Evolutionary conservation across 2,888 invertebrate species (phyloP).

Genomic region (Scaptomyza tumidula): DNA sequence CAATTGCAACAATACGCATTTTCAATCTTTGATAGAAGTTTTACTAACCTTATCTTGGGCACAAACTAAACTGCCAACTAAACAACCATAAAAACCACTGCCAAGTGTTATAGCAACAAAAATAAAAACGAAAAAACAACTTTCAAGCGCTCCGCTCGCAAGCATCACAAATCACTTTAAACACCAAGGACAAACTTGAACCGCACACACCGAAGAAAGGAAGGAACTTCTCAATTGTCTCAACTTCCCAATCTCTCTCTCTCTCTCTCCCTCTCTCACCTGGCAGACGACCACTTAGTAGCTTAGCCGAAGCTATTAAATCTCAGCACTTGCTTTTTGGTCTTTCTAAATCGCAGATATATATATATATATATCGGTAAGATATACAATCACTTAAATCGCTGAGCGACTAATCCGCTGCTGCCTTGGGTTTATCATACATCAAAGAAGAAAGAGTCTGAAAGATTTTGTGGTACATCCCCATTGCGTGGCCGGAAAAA

Average conservation of each 20-base stretch:
- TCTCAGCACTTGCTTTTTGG: slow-evolving; percentile 65
- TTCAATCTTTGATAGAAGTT: slow-evolving; percentile 48
- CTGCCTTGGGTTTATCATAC: slow-evolving; percentile 55
- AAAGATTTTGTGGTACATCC: slow-evolving; percentile 28
- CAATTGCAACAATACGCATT: slow-evolving; percentile 63
- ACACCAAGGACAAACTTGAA: slow-evolving; percentile 69
- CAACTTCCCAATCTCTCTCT: slow-evolving; percentile 24
- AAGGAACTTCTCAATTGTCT: slow-evolving; percentile 44
- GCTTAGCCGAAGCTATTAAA: slow-evolving; percentile 74
- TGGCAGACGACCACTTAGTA: slow-evolving; percentile 63
- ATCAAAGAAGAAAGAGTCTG: slow-evolving; percentile 53
- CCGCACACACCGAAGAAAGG: slow-evolving; percentile 10
- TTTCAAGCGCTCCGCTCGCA: slow-evolving; percentile 68
- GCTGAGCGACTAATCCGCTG: slow-evolving; percentile 77
- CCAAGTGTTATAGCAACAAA: slow-evolving; percentile 44
- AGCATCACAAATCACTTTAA: slow-evolving; percentile 78
- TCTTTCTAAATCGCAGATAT: slow-evolving; percentile 15
- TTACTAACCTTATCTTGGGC: slow-evolving; percentile 50
- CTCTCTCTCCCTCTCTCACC: no score
- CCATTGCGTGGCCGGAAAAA: slow-evolving; percentile 19
- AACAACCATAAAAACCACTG: slow-evolving; percentile 74
- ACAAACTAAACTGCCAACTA: slow-evolving; percentile 67
- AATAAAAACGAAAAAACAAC: slow-evolving; percentile 60
- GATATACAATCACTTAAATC: slow-evolving; percentile 81
- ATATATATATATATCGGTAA: slow-evolving; percentile 65